A percentile compares a stretch with the other conserved stretches of the same genome.
Conservation (phyloP, 2,888 invertebrate genomes). For the Torymus auratus region DNA sequence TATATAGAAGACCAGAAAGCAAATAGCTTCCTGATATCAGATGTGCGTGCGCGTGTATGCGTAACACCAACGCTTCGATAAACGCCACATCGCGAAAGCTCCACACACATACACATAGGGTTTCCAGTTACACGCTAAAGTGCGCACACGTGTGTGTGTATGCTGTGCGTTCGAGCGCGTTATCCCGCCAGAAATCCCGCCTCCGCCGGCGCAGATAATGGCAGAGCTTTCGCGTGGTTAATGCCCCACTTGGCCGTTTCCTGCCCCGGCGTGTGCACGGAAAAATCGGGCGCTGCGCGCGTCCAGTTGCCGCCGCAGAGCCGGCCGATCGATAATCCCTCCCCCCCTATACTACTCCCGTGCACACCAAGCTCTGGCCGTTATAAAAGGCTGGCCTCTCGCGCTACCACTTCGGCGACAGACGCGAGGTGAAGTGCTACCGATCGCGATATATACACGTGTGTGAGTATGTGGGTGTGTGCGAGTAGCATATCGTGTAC, state of each 20-base stretch:
- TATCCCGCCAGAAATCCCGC: constrained; percentile 41
- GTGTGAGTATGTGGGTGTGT: no score
- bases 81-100: no score
- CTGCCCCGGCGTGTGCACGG: constrained; percentile 20
- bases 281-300: constrained; percentile 38
- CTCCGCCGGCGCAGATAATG: constrained; percentile 43
- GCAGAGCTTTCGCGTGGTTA: constrained; percentile 54
- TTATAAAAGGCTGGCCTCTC: background rate
- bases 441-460: no score
- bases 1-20: background rate
- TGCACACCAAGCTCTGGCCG: background rate
- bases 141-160: background rate
- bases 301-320: constrained; percentile 25
- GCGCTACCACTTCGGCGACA: no score
- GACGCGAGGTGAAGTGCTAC: no score
- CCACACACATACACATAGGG: background rate
- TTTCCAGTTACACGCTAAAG: background rate
- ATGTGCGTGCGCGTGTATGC: no score
- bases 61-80: no score
- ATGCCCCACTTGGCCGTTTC: constrained; percentile 57
- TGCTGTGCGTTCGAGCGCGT: background rate
- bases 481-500: no score
- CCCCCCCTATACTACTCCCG: no score
- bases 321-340: constrained; percentile 22
- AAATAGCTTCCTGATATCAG: no score